These are phyloP conservation scores for Hyperoplus lanceolatus DNA, from an alignment of 2,797 vertebrate species.

Conservation along the genomic window DNA sequence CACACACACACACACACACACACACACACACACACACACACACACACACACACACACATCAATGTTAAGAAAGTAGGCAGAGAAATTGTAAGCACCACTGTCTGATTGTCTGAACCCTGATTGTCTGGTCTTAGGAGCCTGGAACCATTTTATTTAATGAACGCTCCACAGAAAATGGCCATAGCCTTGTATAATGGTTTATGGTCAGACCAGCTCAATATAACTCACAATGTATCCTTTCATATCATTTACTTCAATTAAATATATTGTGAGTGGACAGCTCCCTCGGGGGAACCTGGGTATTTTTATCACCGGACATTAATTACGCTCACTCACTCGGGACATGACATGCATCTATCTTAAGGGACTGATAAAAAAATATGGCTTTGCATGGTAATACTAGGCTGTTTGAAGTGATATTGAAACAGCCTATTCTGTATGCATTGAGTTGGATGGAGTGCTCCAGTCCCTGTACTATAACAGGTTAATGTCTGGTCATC, in stretches of 20 bases:
- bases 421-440: background rate
- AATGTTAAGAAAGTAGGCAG: constrained; percentile 7
- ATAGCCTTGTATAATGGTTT: constrained; percentile 67
- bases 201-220: constrained; percentile 68
- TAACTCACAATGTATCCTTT: constrained; percentile 80
- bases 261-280: constrained; percentile 82
- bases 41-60: constrained; percentile 19
- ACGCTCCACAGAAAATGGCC: constrained; percentile 64
- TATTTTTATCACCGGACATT: constrained; percentile 73
- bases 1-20: background rate
- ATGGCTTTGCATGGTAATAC: constrained; percentile 43
- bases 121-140: constrained; percentile 35
- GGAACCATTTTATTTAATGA: constrained; percentile 75
- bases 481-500: constrained; percentile 23
- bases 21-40: constrained; percentile 23
- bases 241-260: constrained; percentile 84
- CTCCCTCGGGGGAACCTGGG: constrained; percentile 65
- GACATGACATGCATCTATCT: constrained; percentile 57
- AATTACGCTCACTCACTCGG: constrained; percentile 78
- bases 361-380: constrained; percentile 54
- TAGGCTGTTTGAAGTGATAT: constrained; percentile 4
- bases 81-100: constrained; percentile 26
- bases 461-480: background rate
- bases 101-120: constrained; percentile 14
- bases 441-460: background rate